Percentiles rank a stretch among this genome's conserved stretches.
Evolutionary conservation across 2,888 invertebrate species (phyloP).

Genomic region (Phortica magna): DNA sequence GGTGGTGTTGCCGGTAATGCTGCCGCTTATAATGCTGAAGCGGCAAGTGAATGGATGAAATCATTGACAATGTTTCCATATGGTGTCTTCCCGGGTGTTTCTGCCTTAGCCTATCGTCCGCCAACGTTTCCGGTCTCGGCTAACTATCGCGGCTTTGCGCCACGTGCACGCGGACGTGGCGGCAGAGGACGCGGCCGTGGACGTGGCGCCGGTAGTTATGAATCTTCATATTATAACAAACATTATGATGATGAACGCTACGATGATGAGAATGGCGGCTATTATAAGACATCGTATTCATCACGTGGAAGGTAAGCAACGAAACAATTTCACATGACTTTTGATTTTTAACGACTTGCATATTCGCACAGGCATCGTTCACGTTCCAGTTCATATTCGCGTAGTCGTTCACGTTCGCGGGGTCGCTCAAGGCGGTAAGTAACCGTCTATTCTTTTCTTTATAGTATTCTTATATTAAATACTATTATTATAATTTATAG

Average conservation of each 20-base stretch:
- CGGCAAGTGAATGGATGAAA: slow-evolving; percentile 76
- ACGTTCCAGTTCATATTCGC: slow-evolving; percentile 61
- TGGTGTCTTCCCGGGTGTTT: slow-evolving; percentile 74
- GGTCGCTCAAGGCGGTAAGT: slow-evolving; percentile 66
- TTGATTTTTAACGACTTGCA: not conserved
- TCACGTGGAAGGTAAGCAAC: slow-evolving; percentile 56
- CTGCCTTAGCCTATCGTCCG: slow-evolving; percentile 64
- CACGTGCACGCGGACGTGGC: slow-evolving; percentile 78
- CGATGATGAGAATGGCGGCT: slow-evolving; percentile 81
- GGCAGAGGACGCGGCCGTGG: slow-evolving; percentile 69
- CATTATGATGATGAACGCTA: slow-evolving; percentile 80
- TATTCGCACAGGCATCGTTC: slow-evolving; percentile 58
- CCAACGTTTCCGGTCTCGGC: slow-evolving; percentile 66
- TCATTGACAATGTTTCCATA: slow-evolving; percentile 75
- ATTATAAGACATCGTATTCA: slow-evolving; percentile 71
- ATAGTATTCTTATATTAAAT: not conserved
- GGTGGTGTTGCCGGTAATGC: slow-evolving; percentile 41
- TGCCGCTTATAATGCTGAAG: slow-evolving; percentile 66
- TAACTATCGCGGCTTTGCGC: slow-evolving; percentile 74
- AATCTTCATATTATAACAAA: slow-evolving; percentile 76
- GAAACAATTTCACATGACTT: not conserved
- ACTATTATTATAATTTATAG: slow-evolving; percentile 43
- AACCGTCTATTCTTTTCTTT: not conserved
- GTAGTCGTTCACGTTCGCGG: slow-evolving; percentile 63
- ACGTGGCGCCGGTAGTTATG: slow-evolving; percentile 56